These are phyloP conservation scores for Pollachius pollachius DNA, from an alignment of 2,113 vertebrate species.

Conservation along the genomic window DNA sequence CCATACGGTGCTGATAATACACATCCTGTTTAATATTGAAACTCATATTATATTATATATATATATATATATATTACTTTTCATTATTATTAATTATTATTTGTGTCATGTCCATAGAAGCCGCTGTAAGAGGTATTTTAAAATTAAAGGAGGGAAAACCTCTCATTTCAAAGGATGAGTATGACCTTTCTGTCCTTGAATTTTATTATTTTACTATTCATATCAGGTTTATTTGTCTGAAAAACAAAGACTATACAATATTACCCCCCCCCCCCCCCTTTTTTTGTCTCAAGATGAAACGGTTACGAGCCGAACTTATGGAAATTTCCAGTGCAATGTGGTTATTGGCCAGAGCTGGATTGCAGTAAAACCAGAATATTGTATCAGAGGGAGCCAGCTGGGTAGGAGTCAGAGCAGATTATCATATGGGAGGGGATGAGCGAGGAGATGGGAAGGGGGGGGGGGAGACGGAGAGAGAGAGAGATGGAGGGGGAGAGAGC, in stretches of 20 bases:
- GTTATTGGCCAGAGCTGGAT: slow-evolving; percentile 73
- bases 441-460: slow-evolving; percentile 26
- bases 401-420: slow-evolving; percentile 78
- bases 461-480: background rate
- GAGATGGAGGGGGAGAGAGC: slow-evolving; percentile 12
- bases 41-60: too few relatives aligned
- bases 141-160: too few relatives aligned
- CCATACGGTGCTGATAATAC: too few relatives aligned
- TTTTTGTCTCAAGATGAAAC: slow-evolving; percentile 59
- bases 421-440: slow-evolving; percentile 73
- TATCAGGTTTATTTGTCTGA: slow-evolving; percentile 22
- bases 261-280: slow-evolving; percentile 9
- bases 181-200: too few relatives aligned
- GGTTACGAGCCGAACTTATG: slow-evolving; percentile 64
- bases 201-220: too few relatives aligned
- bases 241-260: slow-evolving; percentile 25
- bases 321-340: slow-evolving; percentile 67
- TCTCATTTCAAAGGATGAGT: too few relatives aligned
- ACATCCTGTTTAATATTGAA: too few relatives aligned
- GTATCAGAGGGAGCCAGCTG: slow-evolving; percentile 79
- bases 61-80: slow-evolving; percentile 51
- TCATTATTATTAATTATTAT: too few relatives aligned
- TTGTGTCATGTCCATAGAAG: too few relatives aligned
- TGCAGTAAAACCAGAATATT: slow-evolving; percentile 77
- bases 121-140: too few relatives aligned